Conservation (phyloP, 2,888 invertebrate species). For the Caenorhabditis auriculariae region DNA sequence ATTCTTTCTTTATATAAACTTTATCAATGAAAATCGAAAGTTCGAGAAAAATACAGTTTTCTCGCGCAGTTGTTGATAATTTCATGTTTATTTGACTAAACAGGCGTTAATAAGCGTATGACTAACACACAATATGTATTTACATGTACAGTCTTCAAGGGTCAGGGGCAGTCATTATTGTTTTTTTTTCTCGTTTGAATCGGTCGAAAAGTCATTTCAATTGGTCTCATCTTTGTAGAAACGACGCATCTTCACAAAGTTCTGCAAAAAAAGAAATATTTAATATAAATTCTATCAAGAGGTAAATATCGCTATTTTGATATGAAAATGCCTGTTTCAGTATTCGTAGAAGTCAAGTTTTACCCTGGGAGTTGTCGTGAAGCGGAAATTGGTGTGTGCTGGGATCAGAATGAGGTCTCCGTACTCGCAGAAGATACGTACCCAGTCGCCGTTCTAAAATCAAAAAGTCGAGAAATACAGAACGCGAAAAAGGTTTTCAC, state of each 20-base stretch:
- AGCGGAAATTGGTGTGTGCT: constrained; percentile 91
- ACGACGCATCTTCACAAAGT: constrained; percentile 62
- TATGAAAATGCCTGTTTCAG: background rate
- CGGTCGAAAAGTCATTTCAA: background rate
- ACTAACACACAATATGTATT: too few relatives aligned
- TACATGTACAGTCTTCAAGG: too few relatives aligned
- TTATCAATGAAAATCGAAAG: too few relatives aligned
- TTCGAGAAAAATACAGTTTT: too few relatives aligned
- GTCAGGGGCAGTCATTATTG: too few relatives aligned
- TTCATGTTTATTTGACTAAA: too few relatives aligned
- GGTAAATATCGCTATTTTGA: background rate
- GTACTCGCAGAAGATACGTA: constrained; percentile 79
- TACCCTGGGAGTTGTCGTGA: constrained; percentile 71
- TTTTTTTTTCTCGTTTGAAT: too few relatives aligned
- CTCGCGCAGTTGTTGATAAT: too few relatives aligned
- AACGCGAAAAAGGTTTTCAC: constrained; percentile 4
- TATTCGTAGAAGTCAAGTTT: constrained; percentile 3
- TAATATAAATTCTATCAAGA: background rate
- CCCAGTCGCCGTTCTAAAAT: constrained; percentile 77
- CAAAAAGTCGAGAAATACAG: background rate
- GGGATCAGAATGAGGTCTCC: constrained; percentile 91
- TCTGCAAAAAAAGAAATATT: constrained; percentile 46
- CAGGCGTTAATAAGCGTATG: too few relatives aligned
- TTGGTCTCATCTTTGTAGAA: constrained; percentile 49
- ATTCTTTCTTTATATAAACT: too few relatives aligned